A percentile compares a stretch with the other conserved stretches of the same genome.
These are phyloP conservation scores for Neomorphus geoffroyi DNA, from an alignment of 2,797 vertebrate genomes.

Conservation along the genomic window DNA sequence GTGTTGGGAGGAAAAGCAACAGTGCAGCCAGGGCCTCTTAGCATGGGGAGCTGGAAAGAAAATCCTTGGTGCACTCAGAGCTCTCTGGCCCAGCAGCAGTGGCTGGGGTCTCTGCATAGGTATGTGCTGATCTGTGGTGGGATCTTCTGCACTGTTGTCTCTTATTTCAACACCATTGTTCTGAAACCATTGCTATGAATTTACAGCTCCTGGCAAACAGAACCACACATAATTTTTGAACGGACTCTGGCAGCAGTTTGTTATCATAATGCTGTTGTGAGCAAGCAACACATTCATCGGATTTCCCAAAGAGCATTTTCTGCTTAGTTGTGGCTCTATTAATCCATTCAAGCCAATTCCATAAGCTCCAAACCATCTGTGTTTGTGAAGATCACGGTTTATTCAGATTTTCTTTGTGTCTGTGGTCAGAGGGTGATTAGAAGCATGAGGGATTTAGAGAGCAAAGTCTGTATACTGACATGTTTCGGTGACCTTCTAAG, in stretches of 20 bases:
- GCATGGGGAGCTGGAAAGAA: neutral
- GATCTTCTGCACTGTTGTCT: neutral
- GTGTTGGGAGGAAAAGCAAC: no score
- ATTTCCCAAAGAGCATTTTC: conserved; percentile 55
- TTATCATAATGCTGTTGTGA: neutral
- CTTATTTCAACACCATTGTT: neutral
- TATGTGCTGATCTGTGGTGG: rapidly evolving
- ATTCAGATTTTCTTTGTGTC: neutral
- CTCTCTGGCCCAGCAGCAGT: neutral
- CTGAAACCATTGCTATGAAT: neutral
- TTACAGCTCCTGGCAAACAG: neutral
- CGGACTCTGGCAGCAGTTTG: neutral
- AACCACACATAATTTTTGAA: neutral
- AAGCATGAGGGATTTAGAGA: neutral
- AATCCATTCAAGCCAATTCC: conserved; percentile 52
- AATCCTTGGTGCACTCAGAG: neutral
- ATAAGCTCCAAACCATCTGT: conserved; percentile 26
- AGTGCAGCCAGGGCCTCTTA: no score
- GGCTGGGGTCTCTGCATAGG: neutral
- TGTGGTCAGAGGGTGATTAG: neutral
- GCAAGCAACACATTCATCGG: neutral
- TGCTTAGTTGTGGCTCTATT: neutral
- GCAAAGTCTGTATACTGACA: neutral
- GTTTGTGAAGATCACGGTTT: neutral
- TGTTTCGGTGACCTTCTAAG: neutral